phyloP scores from a whole-genome alignment of 2,888 invertebrate genomes.

The Microplitis manilae region DNA sequence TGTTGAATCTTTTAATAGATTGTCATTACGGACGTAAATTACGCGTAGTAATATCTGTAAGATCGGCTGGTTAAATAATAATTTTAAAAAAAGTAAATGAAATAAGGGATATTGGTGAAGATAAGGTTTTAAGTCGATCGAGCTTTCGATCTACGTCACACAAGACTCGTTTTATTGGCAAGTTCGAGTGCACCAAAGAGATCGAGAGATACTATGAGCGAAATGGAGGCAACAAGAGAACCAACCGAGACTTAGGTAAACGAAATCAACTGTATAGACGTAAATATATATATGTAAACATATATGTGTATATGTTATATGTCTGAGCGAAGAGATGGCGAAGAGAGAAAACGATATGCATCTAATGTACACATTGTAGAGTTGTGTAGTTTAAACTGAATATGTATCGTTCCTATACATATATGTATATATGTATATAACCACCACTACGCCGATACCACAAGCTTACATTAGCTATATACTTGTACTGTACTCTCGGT shows the following conservation, averaged over 20 bases:
- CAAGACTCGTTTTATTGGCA: slow-evolving; percentile 44
- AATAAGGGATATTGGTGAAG: neutral
- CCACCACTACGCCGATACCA: no score
- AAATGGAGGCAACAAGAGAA: slow-evolving; percentile 13
- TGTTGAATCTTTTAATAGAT: neutral
- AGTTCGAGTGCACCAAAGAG: slow-evolving; percentile 35
- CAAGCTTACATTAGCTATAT: neutral
- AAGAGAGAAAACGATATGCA: no score
- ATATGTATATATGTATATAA: slow-evolving; percentile 10
- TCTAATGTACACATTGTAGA: no score
- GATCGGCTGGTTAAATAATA: neutral
- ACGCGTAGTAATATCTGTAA: neutral
- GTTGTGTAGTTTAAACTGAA: no score
- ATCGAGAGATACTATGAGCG: slow-evolving; percentile 25
- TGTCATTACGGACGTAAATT: neutral
- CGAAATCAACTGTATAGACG: slow-evolving; percentile 21
- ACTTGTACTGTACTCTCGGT: neutral
- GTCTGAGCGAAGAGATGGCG: no score
- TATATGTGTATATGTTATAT: slow-evolving; percentile 11
- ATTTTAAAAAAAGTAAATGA: neutral
- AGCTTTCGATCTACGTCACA: slow-evolving; percentile 52
- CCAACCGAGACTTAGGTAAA: slow-evolving; percentile 13
- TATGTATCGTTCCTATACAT: neutral
- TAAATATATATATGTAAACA: slow-evolving; percentile 5
- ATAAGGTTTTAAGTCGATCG: slow-evolving; percentile 23